These are phyloP conservation scores for Sakesphorus luctuosus DNA, from an alignment of 2,113 vertebrate species.

Conservation along the genomic window DNA sequence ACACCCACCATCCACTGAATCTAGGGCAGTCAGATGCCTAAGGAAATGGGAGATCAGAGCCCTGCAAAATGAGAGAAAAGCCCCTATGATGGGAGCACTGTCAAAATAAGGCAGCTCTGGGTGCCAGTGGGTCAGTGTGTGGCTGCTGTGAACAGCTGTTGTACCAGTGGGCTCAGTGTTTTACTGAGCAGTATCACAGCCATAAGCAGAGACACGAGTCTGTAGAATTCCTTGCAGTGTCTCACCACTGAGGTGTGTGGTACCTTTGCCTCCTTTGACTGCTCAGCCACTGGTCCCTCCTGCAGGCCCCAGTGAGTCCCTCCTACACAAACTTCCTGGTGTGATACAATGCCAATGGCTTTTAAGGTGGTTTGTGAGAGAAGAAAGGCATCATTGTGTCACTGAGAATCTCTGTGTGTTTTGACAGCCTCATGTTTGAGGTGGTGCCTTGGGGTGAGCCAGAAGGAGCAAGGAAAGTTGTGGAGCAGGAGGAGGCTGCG, in stretches of 20 bases:
- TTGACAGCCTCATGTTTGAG: not conserved
- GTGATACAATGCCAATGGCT: not conserved
- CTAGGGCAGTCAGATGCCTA: not conserved
- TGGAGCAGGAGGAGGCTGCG: not conserved
- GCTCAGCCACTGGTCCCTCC: accelerated
- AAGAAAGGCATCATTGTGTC: accelerated
- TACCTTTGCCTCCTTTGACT: not conserved
- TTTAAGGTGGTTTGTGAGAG: not conserved
- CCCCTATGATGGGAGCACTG: not conserved
- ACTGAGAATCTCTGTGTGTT: not conserved
- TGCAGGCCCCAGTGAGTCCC: not conserved
- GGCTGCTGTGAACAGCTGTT: not conserved
- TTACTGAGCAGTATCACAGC: accelerated
- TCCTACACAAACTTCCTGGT: not conserved
- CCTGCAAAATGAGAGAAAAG: not conserved
- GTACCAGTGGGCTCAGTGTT: not conserved
- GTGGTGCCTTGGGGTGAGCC: not conserved
- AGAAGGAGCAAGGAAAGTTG: not conserved
- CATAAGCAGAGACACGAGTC: accelerated
- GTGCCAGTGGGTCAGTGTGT: not conserved
- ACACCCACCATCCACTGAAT: not conserved
- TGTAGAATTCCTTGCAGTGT: not conserved
- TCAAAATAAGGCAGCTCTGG: not conserved
- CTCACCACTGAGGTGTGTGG: accelerated
- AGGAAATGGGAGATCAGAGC: not conserved